phyloP scores from a whole-genome alignment of 1,140 invertebrate species.

The Marisa cornuarietis region DNA sequence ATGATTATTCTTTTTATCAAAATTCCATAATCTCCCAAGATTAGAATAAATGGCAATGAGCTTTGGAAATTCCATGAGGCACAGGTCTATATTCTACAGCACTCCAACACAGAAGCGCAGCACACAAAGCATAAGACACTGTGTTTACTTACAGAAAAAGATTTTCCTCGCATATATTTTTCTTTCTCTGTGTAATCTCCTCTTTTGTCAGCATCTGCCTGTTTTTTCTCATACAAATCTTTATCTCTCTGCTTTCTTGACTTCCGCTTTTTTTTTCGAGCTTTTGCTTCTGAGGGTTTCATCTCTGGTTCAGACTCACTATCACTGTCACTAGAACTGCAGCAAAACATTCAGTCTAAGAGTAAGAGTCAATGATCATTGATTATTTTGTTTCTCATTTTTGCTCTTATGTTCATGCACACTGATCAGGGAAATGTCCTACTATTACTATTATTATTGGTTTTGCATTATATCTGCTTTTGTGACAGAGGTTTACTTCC shows the following conservation, averaged over 20 bases:
- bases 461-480: too few relatives aligned
- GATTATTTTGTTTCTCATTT: too few relatives aligned
- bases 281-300: constrained; percentile 46
- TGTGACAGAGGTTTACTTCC: too few relatives aligned
- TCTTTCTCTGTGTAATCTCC: constrained; percentile 13
- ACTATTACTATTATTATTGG: neutral
- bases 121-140: too few relatives aligned
- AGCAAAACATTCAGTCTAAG: constrained; percentile 15
- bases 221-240: constrained; percentile 36
- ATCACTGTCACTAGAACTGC: constrained; percentile 65
- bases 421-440: neutral
- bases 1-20: too few relatives aligned
- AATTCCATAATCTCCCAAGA: too few relatives aligned
- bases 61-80: too few relatives aligned
- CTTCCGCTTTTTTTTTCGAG: constrained; percentile 59
- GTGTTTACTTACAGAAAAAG: constrained; percentile 29
- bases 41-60: too few relatives aligned
- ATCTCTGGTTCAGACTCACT: constrained; percentile 64
- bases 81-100: neutral
- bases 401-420: too few relatives aligned
- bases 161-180: constrained; percentile 11
- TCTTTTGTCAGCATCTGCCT: constrained; percentile 4
- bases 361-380: too few relatives aligned
- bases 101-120: neutral
- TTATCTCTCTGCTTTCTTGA: constrained; percentile 58